Base-by-base conservation (phyloP, 1,140 invertebrate species). In the Brachionus plicatilis region DNA sequence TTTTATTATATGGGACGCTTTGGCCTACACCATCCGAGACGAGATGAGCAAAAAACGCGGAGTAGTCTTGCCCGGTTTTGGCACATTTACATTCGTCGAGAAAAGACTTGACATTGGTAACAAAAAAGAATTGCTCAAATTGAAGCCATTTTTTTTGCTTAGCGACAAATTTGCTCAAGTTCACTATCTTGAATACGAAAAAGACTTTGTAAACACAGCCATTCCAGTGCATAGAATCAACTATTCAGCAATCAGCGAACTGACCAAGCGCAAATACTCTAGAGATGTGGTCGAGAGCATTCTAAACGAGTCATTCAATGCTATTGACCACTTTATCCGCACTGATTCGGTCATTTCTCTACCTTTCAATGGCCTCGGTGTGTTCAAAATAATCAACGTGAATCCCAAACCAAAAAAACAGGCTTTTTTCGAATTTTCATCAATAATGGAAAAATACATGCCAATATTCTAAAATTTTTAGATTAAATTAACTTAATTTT, bases 401-500 rank as follows among this genome's bases (percentile, higher is more conserved):
- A 82, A 82, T 66, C 79, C 79, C 3, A 82, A 82, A 24, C 79
- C 79, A n/a, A 82, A 65, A 82, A 82, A 65, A 37, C 79, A 82
- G 41, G 17, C 41, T 27, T 20, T 20, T 43, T 82, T 82, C 29
- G 65, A 60, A 37, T 82, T 82, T 56, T 82, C 53, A 12, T 68
- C 79, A 29, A 24, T 27, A 24, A 76, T 76, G 45, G 43, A 45
- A 14, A 50, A 50, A 12, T 76, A 76, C 50, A 27, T 76, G 43
- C 72, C 72, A 76, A 37, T 76, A 0, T 76, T 53, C 50, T 76
- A 24, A 76, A 41, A n/a, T 17, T 20, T 43, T 72, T 20, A 60
- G 17, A 60, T 24, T 27, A 20, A 60, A 56, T 20, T 20, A 60
- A 60, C 9, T 20, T 60, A 20, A 60, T 9, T 9, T 20, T 60